Evolutionary conservation across 2,113 vertebrate genomes (phyloP), one percentile per base, ranked within the genome.

Genomic region (Scalopus aquaticus): DNA sequence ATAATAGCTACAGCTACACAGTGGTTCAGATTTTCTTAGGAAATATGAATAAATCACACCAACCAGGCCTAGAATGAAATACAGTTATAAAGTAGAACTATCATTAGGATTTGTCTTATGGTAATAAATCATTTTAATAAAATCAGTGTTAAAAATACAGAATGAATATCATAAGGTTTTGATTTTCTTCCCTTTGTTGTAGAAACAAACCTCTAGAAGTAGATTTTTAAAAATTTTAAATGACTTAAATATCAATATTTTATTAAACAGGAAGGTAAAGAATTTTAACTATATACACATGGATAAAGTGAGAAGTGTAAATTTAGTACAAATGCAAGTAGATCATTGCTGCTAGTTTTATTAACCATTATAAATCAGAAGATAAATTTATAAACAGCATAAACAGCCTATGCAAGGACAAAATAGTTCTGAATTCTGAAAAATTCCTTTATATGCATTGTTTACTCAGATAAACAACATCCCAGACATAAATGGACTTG

Each of bases 91-190:
- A 87, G 74, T 24, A 44, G 17, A 9, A 80, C 72, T 84, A 90
- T 73, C 46, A 90, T 94, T 86, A 94, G 17, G 24, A 64, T 97
- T 89, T 96, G 22, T 88, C 69, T 91, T 72, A 65, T 26, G 20
- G 60, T 22, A 92, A 93, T 88, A 78, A 88, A 91, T 95, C 56
- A 92, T 78, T 88, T 88, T 85, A 95, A 96, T 92, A 81, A 95
- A 95, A 73, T 12, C 78, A 11, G 20, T 81, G 35, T 88, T 95
- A 72, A 93, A 87, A 96, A 67, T 81, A 20, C 28, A 46, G 16
- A 54, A 42, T 35, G 32, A 96, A 78, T 86, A 82, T 39, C 6
- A 83, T 58, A 80, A 30, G 5, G 0, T 88, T 86, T 58, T 85
- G 3, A 26, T 5, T 19, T 82, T 73, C 54, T 11, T 12, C 4